A percentile compares a stretch with the other conserved stretches of the same genome.
Evolutionary conservation across 2,888 invertebrate genomes (phyloP).

Genomic region (Xanthia togata): DNA sequence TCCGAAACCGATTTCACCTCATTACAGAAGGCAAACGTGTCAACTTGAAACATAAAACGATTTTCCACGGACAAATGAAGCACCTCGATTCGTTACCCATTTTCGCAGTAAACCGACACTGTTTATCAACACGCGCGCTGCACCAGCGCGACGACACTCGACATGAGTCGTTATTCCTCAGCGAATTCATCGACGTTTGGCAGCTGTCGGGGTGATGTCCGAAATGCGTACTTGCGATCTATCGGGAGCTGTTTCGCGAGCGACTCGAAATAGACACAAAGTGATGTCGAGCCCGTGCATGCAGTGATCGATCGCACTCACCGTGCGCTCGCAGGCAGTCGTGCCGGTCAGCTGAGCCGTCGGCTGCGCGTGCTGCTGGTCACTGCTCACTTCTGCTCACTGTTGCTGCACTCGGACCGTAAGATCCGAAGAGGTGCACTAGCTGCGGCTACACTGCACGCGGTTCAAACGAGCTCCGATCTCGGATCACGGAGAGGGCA

Average conservation of each 20-base stretch:
- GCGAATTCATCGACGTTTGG: conserved; percentile 78
- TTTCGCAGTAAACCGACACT: conserved; percentile 84
- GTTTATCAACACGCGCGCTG: conserved; percentile 85
- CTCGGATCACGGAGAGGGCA: conserved; percentile 81
- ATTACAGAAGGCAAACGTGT: conserved; percentile 76
- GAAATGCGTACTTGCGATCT: conserved; percentile 75
- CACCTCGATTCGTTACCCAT: conserved; percentile 72
- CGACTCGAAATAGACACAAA: conserved; percentile 87
- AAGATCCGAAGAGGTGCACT: conserved; percentile 75
- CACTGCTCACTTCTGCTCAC: conserved; percentile 70
- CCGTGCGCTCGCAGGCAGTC: conserved; percentile 86
- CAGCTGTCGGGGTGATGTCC: conserved; percentile 76
- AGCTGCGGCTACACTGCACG: conserved; percentile 80
- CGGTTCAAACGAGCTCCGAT: conserved; percentile 77
- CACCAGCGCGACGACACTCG: conserved; percentile 75
- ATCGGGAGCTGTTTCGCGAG: conserved; percentile 82
- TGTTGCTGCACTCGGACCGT: conserved; percentile 63
- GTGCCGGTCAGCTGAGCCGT: conserved; percentile 87
- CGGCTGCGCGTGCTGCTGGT: conserved; percentile 75
- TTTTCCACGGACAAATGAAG: conserved; percentile 74
- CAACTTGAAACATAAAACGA: conserved; percentile 77
- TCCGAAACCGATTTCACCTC: conserved; percentile 72
- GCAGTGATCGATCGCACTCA: conserved; percentile 88
- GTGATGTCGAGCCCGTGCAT: conserved; percentile 84
- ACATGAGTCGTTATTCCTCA: conserved; percentile 76